Evolutionary conservation across 2,113 vertebrate species (phyloP).

Genomic region (Picathartes gymnocephalus): DNA sequence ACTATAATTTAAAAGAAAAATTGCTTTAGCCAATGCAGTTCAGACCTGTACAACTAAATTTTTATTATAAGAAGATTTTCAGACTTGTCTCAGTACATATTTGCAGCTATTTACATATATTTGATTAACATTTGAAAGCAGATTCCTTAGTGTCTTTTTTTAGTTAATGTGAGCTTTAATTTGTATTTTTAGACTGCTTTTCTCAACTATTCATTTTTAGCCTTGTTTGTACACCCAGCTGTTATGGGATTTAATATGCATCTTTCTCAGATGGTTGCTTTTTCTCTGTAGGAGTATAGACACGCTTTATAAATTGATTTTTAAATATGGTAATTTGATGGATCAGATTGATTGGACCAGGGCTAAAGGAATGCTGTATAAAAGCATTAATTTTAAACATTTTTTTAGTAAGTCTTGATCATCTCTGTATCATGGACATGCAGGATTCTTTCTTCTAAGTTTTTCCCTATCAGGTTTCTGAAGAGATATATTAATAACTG

Average conservation of each 20-base stretch:
- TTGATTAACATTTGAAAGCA: conserved; percentile 68
- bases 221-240: conserved; percentile 56
- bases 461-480: not conserved
- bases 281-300: conserved; percentile 43
- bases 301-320: conserved; percentile 44
- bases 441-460: not conserved
- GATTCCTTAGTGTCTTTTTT: conserved; percentile 61
- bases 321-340: not conserved
- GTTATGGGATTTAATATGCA: conserved; percentile 42
- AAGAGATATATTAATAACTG: not conserved
- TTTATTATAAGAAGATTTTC: conserved; percentile 60
- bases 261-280: conserved; percentile 40
- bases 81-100: conserved; percentile 44
- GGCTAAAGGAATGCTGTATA: not conserved
- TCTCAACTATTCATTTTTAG: conserved; percentile 55
- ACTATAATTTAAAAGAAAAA: not conserved
- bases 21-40: conserved; percentile 8
- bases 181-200: conserved; percentile 62
- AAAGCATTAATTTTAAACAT: not conserved
- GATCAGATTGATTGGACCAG: not conserved
- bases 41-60: conserved; percentile 37
- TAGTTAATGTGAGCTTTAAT: conserved; percentile 58
- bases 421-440: not conserved
- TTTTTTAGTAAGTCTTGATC: not conserved
- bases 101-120: conserved; percentile 64